Conservation (phyloP, 2,888 invertebrate genomes). For the Emmelina monodactyla region DNA sequence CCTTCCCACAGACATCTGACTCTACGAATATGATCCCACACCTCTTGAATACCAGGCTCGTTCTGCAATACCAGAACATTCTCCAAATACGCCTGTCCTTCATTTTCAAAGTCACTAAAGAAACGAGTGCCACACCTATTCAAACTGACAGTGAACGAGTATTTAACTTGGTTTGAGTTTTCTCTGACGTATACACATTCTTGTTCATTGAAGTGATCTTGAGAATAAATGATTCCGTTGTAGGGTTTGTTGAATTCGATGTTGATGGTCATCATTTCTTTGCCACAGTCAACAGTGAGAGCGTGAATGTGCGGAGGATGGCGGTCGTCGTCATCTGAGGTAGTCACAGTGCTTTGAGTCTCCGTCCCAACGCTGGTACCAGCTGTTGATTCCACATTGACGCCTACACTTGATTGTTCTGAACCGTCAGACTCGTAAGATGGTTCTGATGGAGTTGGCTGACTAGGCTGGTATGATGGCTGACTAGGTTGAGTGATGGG, state of each 20-base stretch:
- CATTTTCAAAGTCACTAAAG: constrained; percentile 77
- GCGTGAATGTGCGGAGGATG: constrained; percentile 81
- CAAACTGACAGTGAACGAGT: constrained; percentile 76
- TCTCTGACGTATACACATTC: constrained; percentile 78
- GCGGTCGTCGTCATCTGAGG: constrained; percentile 58
- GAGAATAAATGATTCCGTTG: constrained; percentile 82
- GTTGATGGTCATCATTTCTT: constrained; percentile 83
- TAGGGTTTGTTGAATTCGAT: constrained; percentile 80
- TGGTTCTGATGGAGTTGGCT: constrained; percentile 17
- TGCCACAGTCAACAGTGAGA: constrained; percentile 79
- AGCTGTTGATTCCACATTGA: constrained; percentile 3
- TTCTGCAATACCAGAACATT: constrained; percentile 81
- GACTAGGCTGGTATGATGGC: constrained; percentile 19
- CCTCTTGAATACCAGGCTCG: constrained; percentile 77
- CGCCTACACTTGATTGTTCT: constrained; percentile 13
- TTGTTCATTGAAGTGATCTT: constrained; percentile 73
- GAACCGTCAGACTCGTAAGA: constrained; percentile 15
- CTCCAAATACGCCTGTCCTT: constrained; percentile 81
- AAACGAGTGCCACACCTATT: constrained; percentile 83
- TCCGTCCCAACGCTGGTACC: constrained; percentile 5
- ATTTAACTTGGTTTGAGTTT: constrained; percentile 73
- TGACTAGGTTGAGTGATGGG: constrained; percentile 19
- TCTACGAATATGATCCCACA: constrained; percentile 81
- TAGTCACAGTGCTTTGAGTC: constrained; percentile 12
- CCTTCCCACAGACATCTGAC: constrained; percentile 86